Evolutionary conservation across 1,140 invertebrate genomes (phyloP).

Genomic region (Drosophila pandora): DNA sequence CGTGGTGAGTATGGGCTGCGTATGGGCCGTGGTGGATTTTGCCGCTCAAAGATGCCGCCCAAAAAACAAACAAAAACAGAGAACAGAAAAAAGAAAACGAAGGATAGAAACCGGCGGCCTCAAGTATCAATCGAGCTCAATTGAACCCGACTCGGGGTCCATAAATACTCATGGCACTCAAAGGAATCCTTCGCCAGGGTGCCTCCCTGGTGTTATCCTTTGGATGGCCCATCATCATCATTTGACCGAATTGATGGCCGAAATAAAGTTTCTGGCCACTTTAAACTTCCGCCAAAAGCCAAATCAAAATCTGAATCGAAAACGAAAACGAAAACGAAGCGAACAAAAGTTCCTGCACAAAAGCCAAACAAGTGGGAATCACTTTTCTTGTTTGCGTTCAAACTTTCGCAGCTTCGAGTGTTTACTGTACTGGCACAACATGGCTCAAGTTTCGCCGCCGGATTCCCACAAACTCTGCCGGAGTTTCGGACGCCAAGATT

Average conservation of each 20-base stretch:
- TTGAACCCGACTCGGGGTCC: not conserved
- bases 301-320: conserved; percentile 10
- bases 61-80: conserved; percentile 1
- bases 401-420: conserved; percentile 38
- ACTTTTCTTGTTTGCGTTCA: conserved; percentile 26
- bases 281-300: conserved; percentile 9
- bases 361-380: conserved; percentile 40
- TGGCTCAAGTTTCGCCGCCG: conserved; percentile 20
- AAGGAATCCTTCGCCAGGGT: not conserved
- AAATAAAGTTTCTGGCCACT: conserved; percentile 16
- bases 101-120: not conserved
- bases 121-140: conserved; percentile 4
- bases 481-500: not conserved
- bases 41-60: conserved; percentile 5
- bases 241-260: not conserved
- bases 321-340: not conserved
- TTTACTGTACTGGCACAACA: conserved; percentile 42
- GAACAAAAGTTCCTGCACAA: conserved; percentile 19
- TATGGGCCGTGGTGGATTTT: not conserved
- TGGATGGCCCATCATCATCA: not conserved
- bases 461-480: conserved; percentile 9
- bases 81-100: not conserved
- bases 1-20: not conserved
- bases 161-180: conserved; percentile 4
- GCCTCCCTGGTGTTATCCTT: not conserved